phyloP scores from a whole-genome alignment of 1,140 invertebrate genomes.

The Branchinecta lynchi region DNA sequence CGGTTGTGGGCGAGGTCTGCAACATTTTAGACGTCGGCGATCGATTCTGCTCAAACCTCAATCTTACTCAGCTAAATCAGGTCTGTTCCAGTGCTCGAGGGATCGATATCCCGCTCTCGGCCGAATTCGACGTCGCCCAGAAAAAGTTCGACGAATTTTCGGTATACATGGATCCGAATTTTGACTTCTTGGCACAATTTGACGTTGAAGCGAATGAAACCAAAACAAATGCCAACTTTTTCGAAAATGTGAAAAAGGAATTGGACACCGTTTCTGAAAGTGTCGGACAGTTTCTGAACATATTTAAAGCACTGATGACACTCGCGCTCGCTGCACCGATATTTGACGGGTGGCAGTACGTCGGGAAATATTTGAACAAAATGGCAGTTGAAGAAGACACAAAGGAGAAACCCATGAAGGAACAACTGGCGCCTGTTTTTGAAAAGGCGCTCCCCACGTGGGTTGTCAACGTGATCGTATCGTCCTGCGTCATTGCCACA shows the following conservation, averaged over 20 bases:
- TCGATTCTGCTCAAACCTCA: neutral
- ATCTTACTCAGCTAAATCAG: neutral
- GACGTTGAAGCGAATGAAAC: neutral
- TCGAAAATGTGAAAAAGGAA: slow-evolving; percentile 8
- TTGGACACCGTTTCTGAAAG: neutral
- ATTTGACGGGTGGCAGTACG: neutral
- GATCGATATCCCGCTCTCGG: neutral
- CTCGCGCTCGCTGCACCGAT: neutral
- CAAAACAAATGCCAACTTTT: neutral
- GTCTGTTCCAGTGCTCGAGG: neutral
- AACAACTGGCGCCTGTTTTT: neutral
- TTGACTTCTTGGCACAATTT: neutral
- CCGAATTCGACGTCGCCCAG: neutral
- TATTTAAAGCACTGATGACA: slow-evolving; percentile 3
- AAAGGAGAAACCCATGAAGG: neutral
- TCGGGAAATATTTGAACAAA: neutral
- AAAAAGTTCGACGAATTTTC: slow-evolving; percentile 2
- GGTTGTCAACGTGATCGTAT: neutral
- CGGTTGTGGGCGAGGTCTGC: neutral
- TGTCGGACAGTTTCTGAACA: neutral
- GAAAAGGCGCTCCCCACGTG: neutral
- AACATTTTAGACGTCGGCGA: neutral
- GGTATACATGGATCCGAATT: neutral
- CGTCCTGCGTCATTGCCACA: neutral
- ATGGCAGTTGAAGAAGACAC: neutral